Base-by-base conservation (phyloP, 2,888 invertebrate species). In the Meteorus colon region DNA sequence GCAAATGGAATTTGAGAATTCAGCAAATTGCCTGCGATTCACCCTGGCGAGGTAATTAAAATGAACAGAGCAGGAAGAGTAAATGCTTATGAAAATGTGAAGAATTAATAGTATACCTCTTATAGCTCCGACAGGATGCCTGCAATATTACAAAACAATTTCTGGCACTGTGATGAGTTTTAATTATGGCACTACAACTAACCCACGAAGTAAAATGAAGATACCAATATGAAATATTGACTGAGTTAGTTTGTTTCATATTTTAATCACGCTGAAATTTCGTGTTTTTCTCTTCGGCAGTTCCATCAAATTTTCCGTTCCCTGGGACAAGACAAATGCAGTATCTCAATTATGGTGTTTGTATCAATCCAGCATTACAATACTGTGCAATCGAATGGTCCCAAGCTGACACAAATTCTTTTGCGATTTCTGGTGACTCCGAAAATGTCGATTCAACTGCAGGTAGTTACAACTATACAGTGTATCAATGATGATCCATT, bases 1-100 rank as follows among this genome's bases (percentile, higher is more conserved):
- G 96, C 66, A 91, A 93, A 74, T 96, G 96, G 96, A 95, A 95
- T 84, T 91, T 96, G 62, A 93, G 93, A 86, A 91, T 96, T 0
- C 91, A 93, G 0, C 96, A 96, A 88, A 91, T 96, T 59, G 92
- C 92, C 4, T 96, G 96, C 84, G 92, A 93, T 80, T 94, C 95
- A 76, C 92, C 93, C 0, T 93, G 92, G 62, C 89, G 92, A 88
- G 94, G 94, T 94, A 89, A 78, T 37, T 24, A 67, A 74, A 75
- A n/a, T n/a, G 51, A 67, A 41, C 34, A 34, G 8, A 34, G 34
- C 34, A 63, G 66, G 55, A 55, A 51, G 2, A 59, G 27, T 27
- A 14, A 0, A 55, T 66, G 27, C 16, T 48, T 67, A 24, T 63
- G 24, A 72, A 74, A 71, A 66, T 34, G 72, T 65, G 67, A 51